Evolutionary conservation across 2,888 invertebrate genomes (phyloP), one percentile per base, ranked within the genome.

Genomic region (Pterostichus niger): DNA sequence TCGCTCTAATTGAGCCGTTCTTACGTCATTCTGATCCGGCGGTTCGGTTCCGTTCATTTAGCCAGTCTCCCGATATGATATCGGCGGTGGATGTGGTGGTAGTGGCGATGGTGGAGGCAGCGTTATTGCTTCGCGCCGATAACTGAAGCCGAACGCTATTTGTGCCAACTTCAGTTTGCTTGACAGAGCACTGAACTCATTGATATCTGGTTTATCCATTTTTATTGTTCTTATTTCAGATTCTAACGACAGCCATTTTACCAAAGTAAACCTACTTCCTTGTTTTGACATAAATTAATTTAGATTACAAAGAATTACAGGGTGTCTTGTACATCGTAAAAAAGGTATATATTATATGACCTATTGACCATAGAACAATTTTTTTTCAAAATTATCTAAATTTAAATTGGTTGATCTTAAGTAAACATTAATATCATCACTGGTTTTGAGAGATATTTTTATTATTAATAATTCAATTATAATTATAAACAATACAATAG

Each of bases 1-100:
- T 49, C 49, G 49, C n/a, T 49, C 49, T 49, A 49, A 49, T 49
- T 49, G 49, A 49, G 49, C 49, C 49, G 49, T 49, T 49, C 49
- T 11, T 49, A 49, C 49, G 49, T n/a, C 49, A 49, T 49, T 49
- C 49, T 10, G 49, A 49, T 49, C 49, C 13, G 49, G 40, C 40
- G 40, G 40, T 7, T 5, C 13, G 49, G 13, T n/a, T 49, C 49
- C 49, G n/a, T 49, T 49, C 49, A 49, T 49, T 49, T 49, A 10
- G n/a, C 49, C 3, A 7, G 49, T 49, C 49, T 49, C n/a, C 49
- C 49, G n/a, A 7, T 49, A 49, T 49, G 49, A 49, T 49, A 49
- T 49, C 40, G 40, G 40, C 49, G 49, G 49, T 1, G 13, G n/a
- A 1, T 3, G 49, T n/a, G 49, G 13, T 5, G 49, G 5, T 49